A percentile compares a stretch with the other conserved stretches of the same genome.
Evolutionary conservation across 1,140 invertebrate species (phyloP).

Genomic region (Lepidurus apus): DNA sequence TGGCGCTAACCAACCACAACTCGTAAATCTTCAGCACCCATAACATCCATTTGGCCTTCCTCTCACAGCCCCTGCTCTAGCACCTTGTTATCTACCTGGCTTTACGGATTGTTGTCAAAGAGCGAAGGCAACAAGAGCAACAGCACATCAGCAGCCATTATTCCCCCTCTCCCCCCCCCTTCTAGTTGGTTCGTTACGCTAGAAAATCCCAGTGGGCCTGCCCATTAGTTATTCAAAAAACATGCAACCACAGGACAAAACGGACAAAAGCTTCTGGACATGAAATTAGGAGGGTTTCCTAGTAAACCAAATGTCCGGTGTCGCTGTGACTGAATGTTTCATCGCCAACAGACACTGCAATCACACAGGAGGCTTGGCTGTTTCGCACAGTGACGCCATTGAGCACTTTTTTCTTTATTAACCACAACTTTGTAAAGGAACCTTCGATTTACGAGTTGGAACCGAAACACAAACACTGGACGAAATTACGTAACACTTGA

Average conservation of each 20-base stretch:
- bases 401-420: not conserved
- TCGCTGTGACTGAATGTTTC: not conserved
- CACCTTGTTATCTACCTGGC: conserved; percentile 17
- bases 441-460: not conserved
- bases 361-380: not conserved
- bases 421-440: not conserved
- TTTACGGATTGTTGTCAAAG: conserved; percentile 19
- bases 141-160: conserved; percentile 21
- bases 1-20: conserved; percentile 20
- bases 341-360: not conserved
- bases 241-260: not conserved
- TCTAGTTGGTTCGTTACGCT: conserved; percentile 12
- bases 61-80: conserved; percentile 17
- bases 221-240: conserved; percentile 12
- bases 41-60: conserved; percentile 21
- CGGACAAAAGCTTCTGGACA: not conserved
- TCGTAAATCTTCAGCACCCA: conserved; percentile 18
- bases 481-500: too few species aligned
- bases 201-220: conserved; percentile 14
- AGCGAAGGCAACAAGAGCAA: conserved; percentile 5
- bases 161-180: not conserved
- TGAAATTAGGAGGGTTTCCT: not conserved
- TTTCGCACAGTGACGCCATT: not conserved
- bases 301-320: not conserved
- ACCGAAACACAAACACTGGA: not conserved